Percentiles rank a stretch among this genome's conserved stretches.
Evolutionary conservation across 1,140 invertebrate genomes (phyloP).

Genomic region (Psix sp.): DNA sequence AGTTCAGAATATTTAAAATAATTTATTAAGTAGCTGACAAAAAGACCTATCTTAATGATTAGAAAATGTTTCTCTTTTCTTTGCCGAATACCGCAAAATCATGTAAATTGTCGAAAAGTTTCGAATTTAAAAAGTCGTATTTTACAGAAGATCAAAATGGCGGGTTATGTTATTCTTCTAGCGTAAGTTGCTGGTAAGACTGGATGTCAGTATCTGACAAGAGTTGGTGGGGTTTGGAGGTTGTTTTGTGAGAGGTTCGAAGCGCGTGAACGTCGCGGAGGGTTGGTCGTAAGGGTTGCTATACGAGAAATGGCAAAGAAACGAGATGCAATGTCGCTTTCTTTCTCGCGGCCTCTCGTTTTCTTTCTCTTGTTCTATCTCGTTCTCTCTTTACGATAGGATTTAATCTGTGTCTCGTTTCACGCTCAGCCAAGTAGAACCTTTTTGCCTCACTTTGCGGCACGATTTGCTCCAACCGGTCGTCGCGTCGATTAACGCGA

Average conservation of each 20-base stretch:
- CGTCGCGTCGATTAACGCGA: conserved; percentile 77
- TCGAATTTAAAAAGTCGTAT: not conserved
- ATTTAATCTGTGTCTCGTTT: conserved; percentile 79
- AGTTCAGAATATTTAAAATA: too few relatives aligned
- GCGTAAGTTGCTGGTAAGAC: conserved; percentile 32
- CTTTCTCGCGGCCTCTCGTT: conserved; percentile 6
- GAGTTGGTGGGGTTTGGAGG: conserved; percentile 47
- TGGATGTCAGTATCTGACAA: conserved; percentile 41
- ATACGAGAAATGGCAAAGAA: conserved; percentile 31
- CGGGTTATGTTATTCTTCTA: conserved; percentile 40
- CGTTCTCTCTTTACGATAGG: conserved; percentile 67
- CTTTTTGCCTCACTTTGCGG: conserved; percentile 77
- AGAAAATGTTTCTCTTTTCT: too few relatives aligned
- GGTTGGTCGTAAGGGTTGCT: conserved; percentile 40
- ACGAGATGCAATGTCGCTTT: conserved; percentile 46
- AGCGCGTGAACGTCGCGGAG: conserved; percentile 42
- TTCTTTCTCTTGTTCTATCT: not conserved
- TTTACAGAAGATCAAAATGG: conserved; percentile 35
- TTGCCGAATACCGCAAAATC: too few relatives aligned
- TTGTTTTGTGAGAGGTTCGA: conserved; percentile 61
- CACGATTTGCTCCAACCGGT: conserved; percentile 75
- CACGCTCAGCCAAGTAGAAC: conserved; percentile 77
- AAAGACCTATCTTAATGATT: too few relatives aligned
- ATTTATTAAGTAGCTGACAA: too few relatives aligned
- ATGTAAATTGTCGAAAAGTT: conserved; percentile 3